Percentiles rank a stretch among this genome's conserved stretches.
phyloP scores from a whole-genome alignment of 2,888 invertebrate species.

The Drosophila koepferae region DNA sequence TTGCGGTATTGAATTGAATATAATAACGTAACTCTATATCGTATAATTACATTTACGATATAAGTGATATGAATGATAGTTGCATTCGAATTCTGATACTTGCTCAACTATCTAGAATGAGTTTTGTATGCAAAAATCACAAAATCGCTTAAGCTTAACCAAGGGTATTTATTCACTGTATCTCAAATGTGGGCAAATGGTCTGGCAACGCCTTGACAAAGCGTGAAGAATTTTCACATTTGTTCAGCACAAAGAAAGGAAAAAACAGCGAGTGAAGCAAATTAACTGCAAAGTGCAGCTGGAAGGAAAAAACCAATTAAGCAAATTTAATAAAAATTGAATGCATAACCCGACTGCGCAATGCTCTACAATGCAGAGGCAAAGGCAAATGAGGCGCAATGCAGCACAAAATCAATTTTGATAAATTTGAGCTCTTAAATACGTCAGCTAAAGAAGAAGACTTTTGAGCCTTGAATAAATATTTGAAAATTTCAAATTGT shows the following conservation, averaged over 20 bases:
- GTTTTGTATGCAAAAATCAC: no score
- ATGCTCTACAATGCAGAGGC: neutral
- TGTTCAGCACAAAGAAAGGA: neutral
- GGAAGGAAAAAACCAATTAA: slow-evolving; percentile 5
- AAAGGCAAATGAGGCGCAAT: no score
- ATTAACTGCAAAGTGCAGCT: slow-evolving; percentile 4
- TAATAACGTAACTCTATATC: neutral
- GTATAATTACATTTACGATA: neutral
- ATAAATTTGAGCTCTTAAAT: neutral
- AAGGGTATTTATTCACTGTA: neutral
- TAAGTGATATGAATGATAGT: no score
- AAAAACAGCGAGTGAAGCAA: neutral
- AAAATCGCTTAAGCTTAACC: no score
- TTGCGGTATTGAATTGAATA: neutral
- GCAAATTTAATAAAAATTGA: neutral
- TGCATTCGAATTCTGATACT: no score
- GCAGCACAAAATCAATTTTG: no score
- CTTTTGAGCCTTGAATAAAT: neutral
- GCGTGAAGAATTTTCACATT: slow-evolving; percentile 5
- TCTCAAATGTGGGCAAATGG: neutral
- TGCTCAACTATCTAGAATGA: neutral
- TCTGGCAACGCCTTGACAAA: slow-evolving; percentile 9
- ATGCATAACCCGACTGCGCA: neutral
- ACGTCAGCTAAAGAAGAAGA: no score
- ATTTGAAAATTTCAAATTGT: neutral